Percentiles rank a stretch among this genome's conserved stretches.
These are phyloP conservation scores for Pristionchus maxplancki DNA, from an alignment of 2,888 invertebrate genomes.

Conservation along the genomic window DNA sequence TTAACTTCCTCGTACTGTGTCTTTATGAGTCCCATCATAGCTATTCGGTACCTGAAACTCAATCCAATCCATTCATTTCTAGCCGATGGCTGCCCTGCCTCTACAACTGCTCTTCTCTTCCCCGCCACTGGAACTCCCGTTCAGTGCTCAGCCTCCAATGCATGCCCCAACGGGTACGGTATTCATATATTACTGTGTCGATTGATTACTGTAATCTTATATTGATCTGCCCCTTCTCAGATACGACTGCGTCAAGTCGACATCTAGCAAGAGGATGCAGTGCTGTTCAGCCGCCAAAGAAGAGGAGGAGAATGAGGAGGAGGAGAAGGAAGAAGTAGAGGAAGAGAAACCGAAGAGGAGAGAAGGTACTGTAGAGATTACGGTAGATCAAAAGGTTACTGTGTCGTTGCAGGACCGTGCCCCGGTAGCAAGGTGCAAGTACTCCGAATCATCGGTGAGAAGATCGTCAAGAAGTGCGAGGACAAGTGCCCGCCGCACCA, in stretches of 20 bases:
- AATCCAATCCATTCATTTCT: too few species aligned
- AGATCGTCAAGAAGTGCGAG: constrained; percentile 75
- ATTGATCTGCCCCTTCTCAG: constrained; percentile 52
- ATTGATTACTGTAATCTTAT: background rate
- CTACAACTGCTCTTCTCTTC: constrained; percentile 72
- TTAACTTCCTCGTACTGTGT: background rate
- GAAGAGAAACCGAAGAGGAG: constrained; percentile 47
- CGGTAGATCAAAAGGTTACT: background rate
- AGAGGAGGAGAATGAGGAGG: constrained; percentile 54
- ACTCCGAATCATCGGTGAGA: constrained; percentile 71
- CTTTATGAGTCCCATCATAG: too few species aligned
- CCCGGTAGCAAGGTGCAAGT: constrained; percentile 73
- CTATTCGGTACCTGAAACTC: too few species aligned
- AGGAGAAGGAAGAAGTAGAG: constrained; percentile 34
- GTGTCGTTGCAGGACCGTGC: constrained; percentile 64
- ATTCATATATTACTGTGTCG: background rate
- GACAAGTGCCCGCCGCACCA: constrained; percentile 73
- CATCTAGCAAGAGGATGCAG: constrained; percentile 51
- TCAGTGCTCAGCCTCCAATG: constrained; percentile 64
- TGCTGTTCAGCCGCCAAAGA: constrained; percentile 19
- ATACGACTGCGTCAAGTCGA: constrained; percentile 65
- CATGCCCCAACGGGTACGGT: constrained; percentile 41
- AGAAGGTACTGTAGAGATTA: constrained; percentile 37
- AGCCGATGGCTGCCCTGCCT: constrained; percentile 71
- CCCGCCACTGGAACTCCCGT: constrained; percentile 76